These are phyloP conservation scores for Sphenopsis melanotis DNA, from an alignment of 2,797 vertebrate genomes.

Conservation along the genomic window DNA sequence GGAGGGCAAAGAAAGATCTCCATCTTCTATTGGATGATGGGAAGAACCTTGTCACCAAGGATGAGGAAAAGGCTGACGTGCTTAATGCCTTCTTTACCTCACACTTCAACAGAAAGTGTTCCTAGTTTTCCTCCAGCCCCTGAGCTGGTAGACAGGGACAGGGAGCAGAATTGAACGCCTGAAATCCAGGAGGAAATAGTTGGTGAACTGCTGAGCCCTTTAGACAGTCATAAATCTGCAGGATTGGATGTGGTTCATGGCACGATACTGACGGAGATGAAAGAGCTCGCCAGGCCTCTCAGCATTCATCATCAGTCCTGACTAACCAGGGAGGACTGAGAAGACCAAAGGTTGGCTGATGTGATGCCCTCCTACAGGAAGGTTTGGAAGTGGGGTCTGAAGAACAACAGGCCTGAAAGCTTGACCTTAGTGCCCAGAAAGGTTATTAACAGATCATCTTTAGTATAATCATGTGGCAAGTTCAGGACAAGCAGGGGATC, in stretches of 20 bases:
- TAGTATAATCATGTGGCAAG: background rate
- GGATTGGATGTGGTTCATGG: background rate
- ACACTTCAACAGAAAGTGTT: background rate
- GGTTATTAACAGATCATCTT: background rate
- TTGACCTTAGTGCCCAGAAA: background rate
- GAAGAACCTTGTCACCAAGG: background rate
- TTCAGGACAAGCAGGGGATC: background rate
- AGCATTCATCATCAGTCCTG: background rate
- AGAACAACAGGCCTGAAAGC: background rate
- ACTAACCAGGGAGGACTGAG: accelerated
- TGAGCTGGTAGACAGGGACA: background rate
- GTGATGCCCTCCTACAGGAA: too few species aligned
- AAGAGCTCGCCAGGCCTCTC: background rate
- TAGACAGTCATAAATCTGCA: background rate
- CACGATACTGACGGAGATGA: accelerated
- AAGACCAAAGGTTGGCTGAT: background rate
- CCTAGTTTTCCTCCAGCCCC: background rate
- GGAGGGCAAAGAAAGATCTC: background rate
- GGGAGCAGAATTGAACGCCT: background rate
- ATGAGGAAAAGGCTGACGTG: background rate
- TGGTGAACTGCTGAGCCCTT: background rate
- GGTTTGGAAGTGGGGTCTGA: background rate
- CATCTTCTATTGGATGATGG: background rate
- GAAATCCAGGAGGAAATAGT: background rate
- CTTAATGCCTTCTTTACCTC: background rate